Conservation (phyloP, 2,113 vertebrate species). For the Esox niger region DNA sequence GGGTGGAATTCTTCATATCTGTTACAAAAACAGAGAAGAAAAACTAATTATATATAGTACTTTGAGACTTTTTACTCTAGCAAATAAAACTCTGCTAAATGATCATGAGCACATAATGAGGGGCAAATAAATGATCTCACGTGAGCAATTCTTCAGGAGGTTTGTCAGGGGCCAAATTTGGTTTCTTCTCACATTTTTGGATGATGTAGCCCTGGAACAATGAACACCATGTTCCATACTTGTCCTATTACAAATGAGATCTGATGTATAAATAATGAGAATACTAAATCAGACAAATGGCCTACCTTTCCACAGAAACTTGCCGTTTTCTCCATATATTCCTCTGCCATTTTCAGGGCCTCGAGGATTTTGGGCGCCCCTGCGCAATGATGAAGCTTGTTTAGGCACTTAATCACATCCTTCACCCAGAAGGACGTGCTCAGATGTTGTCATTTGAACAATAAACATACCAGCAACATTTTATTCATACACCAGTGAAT, state of each 20-base stretch:
- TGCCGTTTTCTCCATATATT: conserved; percentile 79
- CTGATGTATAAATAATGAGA: neutral
- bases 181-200: conserved; percentile 93
- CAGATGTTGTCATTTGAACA: neutral
- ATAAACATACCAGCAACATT: neutral
- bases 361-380: conserved; percentile 75
- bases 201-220: conserved; percentile 87
- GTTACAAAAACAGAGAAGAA: conserved; percentile 56
- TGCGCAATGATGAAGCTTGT: conserved; percentile 20
- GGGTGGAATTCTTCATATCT: conserved; percentile 99
- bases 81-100: neutral
- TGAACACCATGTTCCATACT: neutral
- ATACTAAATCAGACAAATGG: neutral
- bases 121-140: conserved; percentile 66
- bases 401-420: neutral
- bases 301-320: conserved; percentile 85
- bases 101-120: neutral
- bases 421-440: neutral
- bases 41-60: no score
- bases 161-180: conserved; percentile 80
- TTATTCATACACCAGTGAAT: neutral
- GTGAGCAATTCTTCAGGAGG: conserved; percentile 89
- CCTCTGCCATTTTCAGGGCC: conserved; percentile 86
- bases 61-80: neutral
- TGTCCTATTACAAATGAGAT: neutral